Evolutionary conservation across 2,797 vertebrate genomes (phyloP), one percentile per base, ranked within the genome.

Genomic region (Champsocephalus gunnari): DNA sequence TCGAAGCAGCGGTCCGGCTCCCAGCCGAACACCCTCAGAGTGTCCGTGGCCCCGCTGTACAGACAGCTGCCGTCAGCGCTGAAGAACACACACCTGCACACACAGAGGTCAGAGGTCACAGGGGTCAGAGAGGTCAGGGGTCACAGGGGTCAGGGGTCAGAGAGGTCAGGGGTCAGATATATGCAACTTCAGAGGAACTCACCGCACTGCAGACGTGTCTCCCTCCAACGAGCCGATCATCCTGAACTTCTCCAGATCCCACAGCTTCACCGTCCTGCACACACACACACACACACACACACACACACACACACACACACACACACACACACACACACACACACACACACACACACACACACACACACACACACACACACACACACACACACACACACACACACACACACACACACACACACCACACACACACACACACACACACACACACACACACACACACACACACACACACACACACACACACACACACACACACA

Each of bases 191-290:
- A 6, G 6, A 34, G 34, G 54, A 3, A 71, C 32, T 11, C 79
- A 99, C 98, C 97, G 97, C 90, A 97, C 95, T 0, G 96, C 94
- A 43, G 94, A 93, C 0, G 96, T 94, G 75, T 98, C 95, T 58
- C 96, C 97, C 88, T 98, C 97, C 21, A 97, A 94, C 12, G 97
- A 98, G 87, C 97, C 96, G 61, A 99, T 95, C 87, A 97, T 94
- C 6, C 96, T 94, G 76, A 99, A 99, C 87, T 97, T 99, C 93
- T 99, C 98, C 91, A 99, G 92, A 64, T 99, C 98, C 98, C 98
- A 99, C 81, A 99, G 95, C 34, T 97, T 96, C 79, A 99, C 92
- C 1, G 96, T 97, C 88, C 98, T 99, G 85, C 32, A 89, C 66
- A 71, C 7, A 3, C n/a, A 24, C 24, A 24, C 24, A 24, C 24